Evolutionary conservation across 2,888 invertebrate species (phyloP), one percentile per base, ranked within the genome.

Genomic region (Ormyrus rosae): DNA sequence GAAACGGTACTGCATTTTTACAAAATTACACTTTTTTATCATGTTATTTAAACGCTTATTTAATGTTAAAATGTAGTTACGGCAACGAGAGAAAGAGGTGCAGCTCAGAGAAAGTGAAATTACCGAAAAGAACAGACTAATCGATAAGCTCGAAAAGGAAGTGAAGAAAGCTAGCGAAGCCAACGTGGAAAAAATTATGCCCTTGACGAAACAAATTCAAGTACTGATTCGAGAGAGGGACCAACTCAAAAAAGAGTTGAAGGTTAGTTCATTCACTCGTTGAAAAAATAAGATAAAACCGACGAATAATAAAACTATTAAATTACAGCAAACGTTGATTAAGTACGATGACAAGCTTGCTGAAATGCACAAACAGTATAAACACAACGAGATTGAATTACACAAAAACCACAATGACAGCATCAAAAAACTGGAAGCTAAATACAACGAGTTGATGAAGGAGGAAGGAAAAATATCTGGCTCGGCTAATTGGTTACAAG

Each of bases 321-420:
- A 67, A 58, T 83, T 81, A 50, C 78, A 82, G 81, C 81, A 83
- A 69, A 80, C 78, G 65, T 73, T 85, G 51, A 78, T 46, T 53
- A 83, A 85, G 72, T 77, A 88, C 77, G 85, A 88, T 13, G 85
- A 84, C 60, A 86, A 86, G 60, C 69, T 81, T 8, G 56, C 60
- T 19, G 76, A 82, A 56, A 81, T 81, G 77, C 72, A 82, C 55
- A 76, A 78, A 55, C 82, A 82, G 74, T 80, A 78, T 56, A 71
- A 78, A 5, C 77, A 77, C 1, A 74, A 65, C 53, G 65, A 81
- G 72, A 73, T 65, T 45, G 80, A 81, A 58, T 69, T 86, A 53
- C 83, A 75, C 56, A 84, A 84, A 46, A 83, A 84, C 6, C 87
- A 88, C 73, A 85, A 87, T 56, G 85, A 85, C 10, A 86, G 85